Conservation (phyloP, 2,888 invertebrate genomes). For the Endomychus coccineus region DNA sequence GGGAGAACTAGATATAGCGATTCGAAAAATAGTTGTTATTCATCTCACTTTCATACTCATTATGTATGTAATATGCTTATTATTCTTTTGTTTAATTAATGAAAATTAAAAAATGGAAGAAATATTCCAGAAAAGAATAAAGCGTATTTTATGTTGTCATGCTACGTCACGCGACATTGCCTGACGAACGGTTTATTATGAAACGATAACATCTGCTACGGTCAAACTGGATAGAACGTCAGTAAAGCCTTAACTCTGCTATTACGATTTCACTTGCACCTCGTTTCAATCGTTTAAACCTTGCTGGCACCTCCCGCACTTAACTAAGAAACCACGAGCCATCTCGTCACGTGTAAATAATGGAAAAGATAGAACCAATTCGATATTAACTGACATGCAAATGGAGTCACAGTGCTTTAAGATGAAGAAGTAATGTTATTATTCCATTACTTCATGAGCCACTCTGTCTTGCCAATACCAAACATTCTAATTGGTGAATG, state of each 20-base stretch:
- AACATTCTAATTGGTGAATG: too few species aligned
- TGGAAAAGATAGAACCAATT: too few species aligned
- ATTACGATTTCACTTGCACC: conserved; percentile 29
- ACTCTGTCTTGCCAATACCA: too few species aligned
- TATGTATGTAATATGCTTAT: conserved; percentile 37
- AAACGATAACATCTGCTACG: conserved; percentile 38
- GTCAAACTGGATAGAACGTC: conserved; percentile 36
- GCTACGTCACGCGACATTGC: conserved; percentile 41
- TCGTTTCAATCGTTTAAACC: conserved; percentile 17
- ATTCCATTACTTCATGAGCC: too few species aligned
- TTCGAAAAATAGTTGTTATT: too few species aligned
- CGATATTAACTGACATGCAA: too few species aligned
- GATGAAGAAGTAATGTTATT: too few species aligned
- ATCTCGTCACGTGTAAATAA: too few species aligned
- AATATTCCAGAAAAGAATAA: conserved; percentile 34
- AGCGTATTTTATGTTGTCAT: conserved; percentile 43
- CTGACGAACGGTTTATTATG: conserved; percentile 41
- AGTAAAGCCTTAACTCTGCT: conserved; percentile 29
- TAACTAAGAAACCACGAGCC: neutral
- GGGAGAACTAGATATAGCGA: too few species aligned
- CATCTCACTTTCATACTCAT: too few species aligned
- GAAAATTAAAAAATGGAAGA: conserved; percentile 34
- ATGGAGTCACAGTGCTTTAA: too few species aligned
- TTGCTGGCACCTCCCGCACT: neutral
- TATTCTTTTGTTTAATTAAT: conserved; percentile 41